These are phyloP conservation scores for Gasterosteus aculeatus DNA, from an alignment of 2,113 vertebrate species.

Conservation along the genomic window DNA sequence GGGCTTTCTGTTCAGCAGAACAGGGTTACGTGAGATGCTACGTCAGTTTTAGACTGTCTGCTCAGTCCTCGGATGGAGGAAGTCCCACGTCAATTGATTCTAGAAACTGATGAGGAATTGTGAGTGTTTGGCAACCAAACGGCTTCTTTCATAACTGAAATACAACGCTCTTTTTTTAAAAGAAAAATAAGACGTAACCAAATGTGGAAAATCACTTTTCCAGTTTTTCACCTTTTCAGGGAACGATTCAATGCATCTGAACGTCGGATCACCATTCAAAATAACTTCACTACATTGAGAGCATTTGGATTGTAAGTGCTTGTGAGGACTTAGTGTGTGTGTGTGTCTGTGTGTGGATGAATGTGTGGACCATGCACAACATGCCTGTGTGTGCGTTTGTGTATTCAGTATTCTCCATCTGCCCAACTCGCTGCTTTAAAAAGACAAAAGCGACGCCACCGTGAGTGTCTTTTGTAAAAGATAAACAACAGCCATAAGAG, in stretches of 20 bases:
- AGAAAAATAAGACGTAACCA: background rate
- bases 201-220: too few relatives aligned
- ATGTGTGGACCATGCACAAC: background rate
- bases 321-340: too few relatives aligned
- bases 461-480: conserved; percentile 26
- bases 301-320: background rate
- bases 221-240: background rate
- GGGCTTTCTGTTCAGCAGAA: conserved; percentile 10
- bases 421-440: conserved; percentile 1
- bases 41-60: conserved; percentile 30
- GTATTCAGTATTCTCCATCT: background rate
- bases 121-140: background rate
- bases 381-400: background rate
- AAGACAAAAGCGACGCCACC: conserved; percentile 33
- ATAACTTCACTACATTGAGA: background rate
- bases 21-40: conserved; percentile 14
- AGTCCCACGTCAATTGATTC: background rate
- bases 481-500: conserved; percentile 22
- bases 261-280: background rate
- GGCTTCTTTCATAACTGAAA: background rate
- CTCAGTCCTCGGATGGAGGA: background rate
- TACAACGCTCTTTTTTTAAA: background rate
- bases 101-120: background rate
- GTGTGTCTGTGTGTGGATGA: background rate
- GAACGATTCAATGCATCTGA: background rate